Percentiles rank a stretch among this genome's conserved stretches.
phyloP scores from a whole-genome alignment of 2,797 vertebrate genomes.

The Hydrocynus forskahlii region DNA sequence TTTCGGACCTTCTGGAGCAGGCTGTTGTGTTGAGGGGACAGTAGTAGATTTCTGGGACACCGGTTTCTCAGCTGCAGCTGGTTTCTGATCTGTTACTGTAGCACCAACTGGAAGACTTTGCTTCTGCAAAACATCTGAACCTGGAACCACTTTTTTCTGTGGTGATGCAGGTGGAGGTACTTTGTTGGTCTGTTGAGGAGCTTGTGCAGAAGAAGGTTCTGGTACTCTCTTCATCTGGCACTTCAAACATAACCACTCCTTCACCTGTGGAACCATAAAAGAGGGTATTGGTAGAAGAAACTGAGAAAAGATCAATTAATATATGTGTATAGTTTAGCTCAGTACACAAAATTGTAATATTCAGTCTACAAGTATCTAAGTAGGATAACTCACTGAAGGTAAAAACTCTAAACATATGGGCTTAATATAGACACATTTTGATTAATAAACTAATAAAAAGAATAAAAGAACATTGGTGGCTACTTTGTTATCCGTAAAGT shows the following conservation, averaged over 20 bases:
- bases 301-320: too few species aligned
- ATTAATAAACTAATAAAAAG: too few species aligned
- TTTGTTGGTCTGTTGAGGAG: conserved; percentile 66
- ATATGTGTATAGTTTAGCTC: too few species aligned
- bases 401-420: too few species aligned
- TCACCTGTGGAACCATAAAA: background rate
- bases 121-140: conserved; percentile 67
- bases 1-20: conserved; percentile 2
- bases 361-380: too few species aligned
- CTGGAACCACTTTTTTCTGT: conserved; percentile 54
- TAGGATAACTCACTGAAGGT: too few species aligned
- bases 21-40: conserved; percentile 9
- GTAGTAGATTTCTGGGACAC: conserved; percentile 14
- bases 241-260: conserved; percentile 88
- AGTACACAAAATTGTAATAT: too few species aligned
- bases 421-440: too few species aligned
- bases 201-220: conserved; percentile 60
- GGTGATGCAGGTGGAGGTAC: conserved; percentile 17
- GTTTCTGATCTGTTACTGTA: conserved; percentile 22
- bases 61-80: conserved; percentile 5
- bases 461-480: too few species aligned
- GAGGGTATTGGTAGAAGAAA: too few species aligned
- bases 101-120: conserved; percentile 19
- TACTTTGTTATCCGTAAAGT: too few species aligned
- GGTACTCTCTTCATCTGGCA: conserved; percentile 86